Evolutionary conservation across 2,113 vertebrate genomes (phyloP), one percentile per base, ranked within the genome.

Genomic region (Mastomys coucha): DNA sequence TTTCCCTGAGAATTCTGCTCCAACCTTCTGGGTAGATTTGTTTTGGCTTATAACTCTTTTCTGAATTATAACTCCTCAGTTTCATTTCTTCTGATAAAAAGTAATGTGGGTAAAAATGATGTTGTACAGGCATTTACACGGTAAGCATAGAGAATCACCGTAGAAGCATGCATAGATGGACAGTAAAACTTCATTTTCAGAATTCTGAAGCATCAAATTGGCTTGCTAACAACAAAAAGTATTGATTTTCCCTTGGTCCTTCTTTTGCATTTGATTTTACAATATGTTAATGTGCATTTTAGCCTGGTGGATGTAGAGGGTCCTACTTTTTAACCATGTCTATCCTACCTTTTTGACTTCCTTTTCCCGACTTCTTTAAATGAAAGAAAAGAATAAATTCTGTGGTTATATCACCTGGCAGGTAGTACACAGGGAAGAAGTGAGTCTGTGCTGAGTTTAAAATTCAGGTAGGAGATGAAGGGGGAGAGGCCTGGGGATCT

Each of bases 351-450:
- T 82, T 84, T 84, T 63, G 3, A 63, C 28, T 17, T 42, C 24
- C n/a, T 28, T 22, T 13, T 4, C 6, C n/a, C 13, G 13, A 10
- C 16, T 2, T 3, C 2, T 16, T 28, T 65, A 81, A 33, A 76
- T 89, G 65, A 85, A 91, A 85, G 49, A 91, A 73, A 94, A 87
- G 53, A 97, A 58, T 51, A 53, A 28, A 73, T n/a, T 91, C 51
- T 67, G 0, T 72, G 42, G n/a, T 85, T 86, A 49, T 49, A 26
- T 56, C 33, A 67, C 73, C 42, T 49, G 45, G 56, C 11, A 49
- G 45, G 14, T 60, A 53, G 73, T 73, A 65, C 2, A 60, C 31
- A 26, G 60, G 13, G 24, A 77, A 58, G 39, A 89, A 91, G 45
- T 75, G 24, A 36, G 24, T 31, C 73, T 90, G 22, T 53, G 19